A percentile compares a stretch with the other conserved stretches of the same genome.
Evolutionary conservation across 1,140 invertebrate genomes (phyloP).

Genomic region (Zaprionus camerounensis): DNA sequence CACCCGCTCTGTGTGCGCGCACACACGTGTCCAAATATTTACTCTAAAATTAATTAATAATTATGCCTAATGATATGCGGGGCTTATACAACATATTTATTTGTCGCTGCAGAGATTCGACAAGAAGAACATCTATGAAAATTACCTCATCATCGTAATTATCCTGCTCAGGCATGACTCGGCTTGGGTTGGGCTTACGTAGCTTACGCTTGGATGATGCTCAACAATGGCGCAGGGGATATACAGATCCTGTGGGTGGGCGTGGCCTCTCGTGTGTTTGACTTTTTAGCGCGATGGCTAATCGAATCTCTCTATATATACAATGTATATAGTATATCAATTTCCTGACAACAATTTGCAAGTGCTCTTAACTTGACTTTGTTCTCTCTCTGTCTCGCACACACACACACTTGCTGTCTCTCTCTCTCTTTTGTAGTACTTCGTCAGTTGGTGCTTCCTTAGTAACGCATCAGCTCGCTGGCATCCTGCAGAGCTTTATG

Average conservation of each 20-base stretch:
- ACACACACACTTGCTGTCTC: neutral
- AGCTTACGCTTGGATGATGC: conserved; percentile 51
- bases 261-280: conserved; percentile 8
- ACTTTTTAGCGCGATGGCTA: conserved; percentile 59
- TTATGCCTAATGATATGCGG: conserved; percentile 71
- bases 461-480: conserved; percentile 64
- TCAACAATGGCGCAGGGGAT: conserved; percentile 8
- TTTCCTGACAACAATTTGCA: conserved; percentile 65
- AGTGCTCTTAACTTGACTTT: conserved; percentile 63
- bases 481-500: conserved; percentile 48
- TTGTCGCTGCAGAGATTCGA: conserved; percentile 23
- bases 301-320: conserved; percentile 48
- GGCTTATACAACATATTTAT: conserved; percentile 56
- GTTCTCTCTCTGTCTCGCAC: conserved; percentile 5
- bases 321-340: conserved; percentile 53
- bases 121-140: conserved; percentile 60
- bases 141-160: conserved; percentile 84
- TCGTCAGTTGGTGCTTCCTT: neutral
- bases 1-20: neutral
- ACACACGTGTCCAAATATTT: conserved; percentile 64
- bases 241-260: conserved; percentile 18
- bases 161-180: conserved; percentile 80
- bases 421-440: conserved; percentile 11
- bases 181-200: conserved; percentile 48
- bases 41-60: conserved; percentile 76